phyloP scores from a whole-genome alignment of 2,113 vertebrate genomes.

The Epinephelus cyanopodus region DNA sequence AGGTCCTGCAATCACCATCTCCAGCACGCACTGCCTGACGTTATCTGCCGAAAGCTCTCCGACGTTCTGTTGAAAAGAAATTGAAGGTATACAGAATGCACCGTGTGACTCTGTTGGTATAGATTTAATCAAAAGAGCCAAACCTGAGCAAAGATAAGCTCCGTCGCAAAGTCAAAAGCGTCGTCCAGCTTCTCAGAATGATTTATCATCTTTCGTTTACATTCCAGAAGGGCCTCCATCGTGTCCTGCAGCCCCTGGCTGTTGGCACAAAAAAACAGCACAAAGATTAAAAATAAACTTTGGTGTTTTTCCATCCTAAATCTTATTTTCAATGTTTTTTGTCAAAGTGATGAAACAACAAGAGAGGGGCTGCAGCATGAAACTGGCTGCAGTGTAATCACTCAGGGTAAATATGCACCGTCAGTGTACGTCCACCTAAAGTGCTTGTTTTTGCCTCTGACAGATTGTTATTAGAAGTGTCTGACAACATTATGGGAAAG shows the following conservation, averaged over 20 bases:
- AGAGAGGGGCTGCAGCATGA: too few relatives aligned
- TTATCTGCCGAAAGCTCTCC: conserved; percentile 92
- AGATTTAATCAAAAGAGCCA: neutral
- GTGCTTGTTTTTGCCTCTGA: too few relatives aligned
- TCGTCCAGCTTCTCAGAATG: conserved; percentile 91
- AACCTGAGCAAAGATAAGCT: conserved; percentile 96
- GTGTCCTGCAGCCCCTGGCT: conserved; percentile 92
- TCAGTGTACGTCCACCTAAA: too few relatives aligned
- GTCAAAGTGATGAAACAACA: too few relatives aligned
- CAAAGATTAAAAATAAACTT: neutral
- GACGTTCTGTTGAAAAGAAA: conserved; percentile 83
- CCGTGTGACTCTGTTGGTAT: neutral
- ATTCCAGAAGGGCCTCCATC: conserved; percentile 88
- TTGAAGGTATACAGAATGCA: neutral
- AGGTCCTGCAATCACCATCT: conserved; percentile 95
- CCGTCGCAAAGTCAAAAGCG: conserved; percentile 92
- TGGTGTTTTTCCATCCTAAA: too few relatives aligned
- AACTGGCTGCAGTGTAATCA: too few relatives aligned
- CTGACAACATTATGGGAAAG: too few relatives aligned
- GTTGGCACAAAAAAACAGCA: conserved; percentile 42
- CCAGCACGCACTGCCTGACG: conserved; percentile 94
- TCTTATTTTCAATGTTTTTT: too few relatives aligned
- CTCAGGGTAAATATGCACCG: too few relatives aligned
- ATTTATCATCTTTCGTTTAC: conserved; percentile 88
- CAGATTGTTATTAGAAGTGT: too few relatives aligned